Percentiles rank a stretch among this genome's conserved stretches.
Conservation (phyloP, 2,113 vertebrate species). For the Quiscalus mexicanus region DNA sequence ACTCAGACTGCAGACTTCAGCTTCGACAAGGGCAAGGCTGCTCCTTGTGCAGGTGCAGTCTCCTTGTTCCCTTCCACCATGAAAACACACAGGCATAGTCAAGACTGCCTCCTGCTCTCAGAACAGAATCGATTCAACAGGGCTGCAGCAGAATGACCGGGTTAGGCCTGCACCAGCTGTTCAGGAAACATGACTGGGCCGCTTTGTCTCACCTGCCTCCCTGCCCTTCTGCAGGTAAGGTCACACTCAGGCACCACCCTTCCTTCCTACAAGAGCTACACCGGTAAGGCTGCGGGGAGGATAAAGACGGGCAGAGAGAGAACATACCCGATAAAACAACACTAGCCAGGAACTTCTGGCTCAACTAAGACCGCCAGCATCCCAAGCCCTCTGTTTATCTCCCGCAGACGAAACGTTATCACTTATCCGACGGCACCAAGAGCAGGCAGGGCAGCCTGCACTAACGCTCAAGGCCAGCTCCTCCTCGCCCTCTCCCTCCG, state of each 20-base stretch:
- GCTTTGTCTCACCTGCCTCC: not conserved
- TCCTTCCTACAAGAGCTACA: not conserved
- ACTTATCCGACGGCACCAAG: not conserved
- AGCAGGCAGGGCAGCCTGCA: not conserved
- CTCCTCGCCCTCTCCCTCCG: not conserved
- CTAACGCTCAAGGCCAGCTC: not conserved
- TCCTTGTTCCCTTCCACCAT: not conserved
- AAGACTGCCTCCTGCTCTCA: not conserved
- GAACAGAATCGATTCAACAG: not conserved
- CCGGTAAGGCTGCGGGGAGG: not conserved
- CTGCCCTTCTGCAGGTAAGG: slow-evolving; percentile 1
- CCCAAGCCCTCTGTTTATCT: not conserved
- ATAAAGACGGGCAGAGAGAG: not conserved
- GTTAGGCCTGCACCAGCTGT: not conserved
- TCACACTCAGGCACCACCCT: not conserved
- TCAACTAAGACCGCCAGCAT: not conserved
- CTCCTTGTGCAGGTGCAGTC: not conserved
- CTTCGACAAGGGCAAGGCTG: not conserved
- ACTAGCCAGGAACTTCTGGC: not conserved
- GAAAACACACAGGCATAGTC: not conserved
- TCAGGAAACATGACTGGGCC: not conserved
- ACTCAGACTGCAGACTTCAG: not conserved
- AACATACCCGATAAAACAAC: not conserved
- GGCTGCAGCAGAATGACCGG: not conserved
- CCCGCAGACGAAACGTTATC: not conserved